Percentiles rank a stretch among this genome's conserved stretches.
Evolutionary conservation across 1,140 invertebrate species (phyloP).

Genomic region (Drusus annulatus): DNA sequence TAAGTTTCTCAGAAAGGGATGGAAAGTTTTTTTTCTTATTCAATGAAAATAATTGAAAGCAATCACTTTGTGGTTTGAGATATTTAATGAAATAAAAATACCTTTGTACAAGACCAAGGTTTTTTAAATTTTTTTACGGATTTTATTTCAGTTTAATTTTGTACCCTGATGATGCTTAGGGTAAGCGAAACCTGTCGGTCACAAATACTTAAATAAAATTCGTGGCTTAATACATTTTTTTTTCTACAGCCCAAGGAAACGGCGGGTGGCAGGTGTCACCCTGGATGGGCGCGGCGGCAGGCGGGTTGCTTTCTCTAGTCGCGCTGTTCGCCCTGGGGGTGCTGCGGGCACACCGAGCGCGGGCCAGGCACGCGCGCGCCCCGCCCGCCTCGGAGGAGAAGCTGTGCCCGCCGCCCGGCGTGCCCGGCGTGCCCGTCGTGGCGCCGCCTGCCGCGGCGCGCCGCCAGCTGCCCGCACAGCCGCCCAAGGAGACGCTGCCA

Average conservation of each 20-base stretch:
- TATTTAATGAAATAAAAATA: too few relatives aligned
- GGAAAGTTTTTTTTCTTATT: too few relatives aligned
- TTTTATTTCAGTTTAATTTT: too few relatives aligned
- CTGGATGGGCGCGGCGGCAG: conserved; percentile 51
- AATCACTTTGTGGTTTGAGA: too few relatives aligned
- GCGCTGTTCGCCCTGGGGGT: conserved; percentile 43
- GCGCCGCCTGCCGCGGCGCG: conserved; percentile 24
- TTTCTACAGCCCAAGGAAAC: conserved; percentile 48
- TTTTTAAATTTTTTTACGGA: too few relatives aligned
- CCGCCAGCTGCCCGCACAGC: conserved; percentile 11
- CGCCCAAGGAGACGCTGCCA: conserved; percentile 56
- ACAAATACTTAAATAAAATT: too few relatives aligned
- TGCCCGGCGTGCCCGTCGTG: conserved; percentile 11
- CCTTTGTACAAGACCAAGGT: too few relatives aligned
- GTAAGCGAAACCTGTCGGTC: too few relatives aligned
- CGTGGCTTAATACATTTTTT: too few relatives aligned
- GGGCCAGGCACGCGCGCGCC: conserved; percentile 23
- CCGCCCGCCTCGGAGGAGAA: conserved; percentile 52
- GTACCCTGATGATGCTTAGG: too few relatives aligned
- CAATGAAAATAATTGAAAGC: too few relatives aligned
- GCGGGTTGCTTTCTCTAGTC: conserved; percentile 49
- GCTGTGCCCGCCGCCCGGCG: conserved; percentile 46
- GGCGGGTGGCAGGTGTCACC: conserved; percentile 49
- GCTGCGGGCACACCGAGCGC: conserved; percentile 31
- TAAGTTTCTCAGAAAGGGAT: too few relatives aligned